Evolutionary conservation across 1,140 invertebrate species (phyloP), one percentile per base, ranked within the genome.

Genomic region (Myzus persicae): DNA sequence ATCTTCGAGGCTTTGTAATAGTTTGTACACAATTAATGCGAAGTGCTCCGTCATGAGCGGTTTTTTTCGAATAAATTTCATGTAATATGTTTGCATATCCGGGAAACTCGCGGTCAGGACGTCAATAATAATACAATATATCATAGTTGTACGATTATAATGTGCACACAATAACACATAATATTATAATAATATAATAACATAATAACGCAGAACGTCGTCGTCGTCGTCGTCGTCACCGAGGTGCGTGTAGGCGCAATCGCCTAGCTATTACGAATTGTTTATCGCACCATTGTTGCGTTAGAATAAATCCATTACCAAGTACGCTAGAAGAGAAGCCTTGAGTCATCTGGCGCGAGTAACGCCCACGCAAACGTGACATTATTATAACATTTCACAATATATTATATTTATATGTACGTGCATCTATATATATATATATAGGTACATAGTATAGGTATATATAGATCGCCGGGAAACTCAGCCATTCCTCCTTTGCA

Each of bases 351-450:
- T 38, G 87, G 87, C 87, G 38, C 40, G 44, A 81, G 76, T 8
- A 92, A 92, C 91, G 91, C 91, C 91, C 91, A 46, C 91, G 90
- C 76, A 91, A 91, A 91, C 90, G 91, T 92, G 91, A 92, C 91
- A 92, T 76, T 92, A 92, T 92, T 46, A 92, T 82, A 82, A 82
- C 91, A 82, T 92, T 92, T 82, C 91, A 26, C 91, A 92, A 92
- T 84, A 84, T 84, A 84, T 84, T 84, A 38, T 82, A 82, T 82
- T 22, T 82, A 82, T 82, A 38, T 38, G 24, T 22, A 51, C 44
- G 11, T 14, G 18, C 31, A 67, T 24, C 8, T 3, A 51, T 22
- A 14, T 14, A n/a, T 14, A n/a, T 40, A 9, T 40, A 14, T 26
- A 22, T n/a, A 6, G 22, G 20, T 82, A 38, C 76, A 38, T 36